phyloP scores from a whole-genome alignment of 2,797 vertebrate genomes.

The Oreochromis mossambicus region DNA sequence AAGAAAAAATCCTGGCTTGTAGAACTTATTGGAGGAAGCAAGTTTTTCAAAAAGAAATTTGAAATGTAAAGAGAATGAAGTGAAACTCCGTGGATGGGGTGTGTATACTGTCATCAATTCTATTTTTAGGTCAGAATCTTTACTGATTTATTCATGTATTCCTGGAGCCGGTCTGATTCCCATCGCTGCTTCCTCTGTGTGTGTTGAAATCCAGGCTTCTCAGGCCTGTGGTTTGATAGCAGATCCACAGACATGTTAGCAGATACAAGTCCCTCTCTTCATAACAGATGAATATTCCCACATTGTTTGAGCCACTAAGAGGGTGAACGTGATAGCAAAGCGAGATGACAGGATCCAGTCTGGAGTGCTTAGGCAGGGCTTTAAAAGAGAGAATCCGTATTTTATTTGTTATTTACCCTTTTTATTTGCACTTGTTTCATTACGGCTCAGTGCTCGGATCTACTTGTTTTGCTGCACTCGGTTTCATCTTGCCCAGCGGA shows the following conservation, averaged over 20 bases:
- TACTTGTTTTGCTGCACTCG: neutral
- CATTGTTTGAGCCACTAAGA: neutral
- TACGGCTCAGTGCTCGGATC: neutral
- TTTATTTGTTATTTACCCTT: neutral
- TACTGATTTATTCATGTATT: neutral
- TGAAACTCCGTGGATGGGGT: neutral
- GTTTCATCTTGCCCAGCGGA: neutral
- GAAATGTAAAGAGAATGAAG: neutral
- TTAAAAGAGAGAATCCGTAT: neutral
- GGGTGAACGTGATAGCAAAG: neutral
- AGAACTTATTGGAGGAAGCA: neutral
- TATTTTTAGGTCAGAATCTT: neutral
- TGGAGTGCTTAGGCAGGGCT: neutral
- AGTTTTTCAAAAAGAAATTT: neutral
- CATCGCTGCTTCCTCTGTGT: neutral
- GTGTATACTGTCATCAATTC: neutral
- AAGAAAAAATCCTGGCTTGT: neutral
- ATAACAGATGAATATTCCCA: neutral
- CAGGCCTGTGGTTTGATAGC: neutral
- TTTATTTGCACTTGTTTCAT: neutral
- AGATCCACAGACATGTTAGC: neutral
- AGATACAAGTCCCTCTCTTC: neutral
- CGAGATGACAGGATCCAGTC: neutral
- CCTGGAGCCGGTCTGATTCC: neutral
- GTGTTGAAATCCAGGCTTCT: neutral